phyloP scores from a whole-genome alignment of 2,888 invertebrate genomes.

The Calameuta pallipes region DNA sequence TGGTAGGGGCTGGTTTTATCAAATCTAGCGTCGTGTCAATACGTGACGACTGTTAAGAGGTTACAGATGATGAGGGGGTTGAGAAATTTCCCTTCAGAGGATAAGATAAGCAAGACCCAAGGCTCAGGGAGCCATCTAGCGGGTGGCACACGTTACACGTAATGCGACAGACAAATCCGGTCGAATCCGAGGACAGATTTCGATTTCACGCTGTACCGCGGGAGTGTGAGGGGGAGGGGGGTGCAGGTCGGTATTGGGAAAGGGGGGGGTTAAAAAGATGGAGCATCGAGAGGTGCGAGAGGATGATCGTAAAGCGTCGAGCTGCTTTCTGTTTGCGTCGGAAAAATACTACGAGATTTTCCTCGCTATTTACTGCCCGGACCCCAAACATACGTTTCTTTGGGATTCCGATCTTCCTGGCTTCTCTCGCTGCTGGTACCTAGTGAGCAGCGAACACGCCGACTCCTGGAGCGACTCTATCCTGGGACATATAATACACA shows the following conservation, averaged over 20 bases:
- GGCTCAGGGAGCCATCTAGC: background rate
- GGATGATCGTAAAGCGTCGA: background rate
- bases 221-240: background rate
- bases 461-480: background rate
- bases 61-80: background rate
- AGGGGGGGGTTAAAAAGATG: background rate
- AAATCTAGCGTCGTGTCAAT: background rate
- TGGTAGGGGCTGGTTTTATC: background rate
- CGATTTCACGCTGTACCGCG: background rate
- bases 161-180: background rate
- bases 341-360: conserved; percentile 1
- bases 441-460: background rate
- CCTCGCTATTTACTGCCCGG: conserved; percentile 1
- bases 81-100: conserved; percentile 20
- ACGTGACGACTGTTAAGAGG: background rate
- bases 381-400: conserved; percentile 1
- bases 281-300: background rate
- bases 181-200: conserved; percentile 3
- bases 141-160: background rate
- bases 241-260: background rate
- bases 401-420: background rate
- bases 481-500: background rate
- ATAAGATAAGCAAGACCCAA: conserved; percentile 1
- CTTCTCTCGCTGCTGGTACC: background rate
- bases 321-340: background rate